Percentiles rank a stretch among this genome's conserved stretches.
These are phyloP conservation scores for Phyllotreta striolata DNA, from an alignment of 2,888 invertebrate species.

Conservation along the genomic window DNA sequence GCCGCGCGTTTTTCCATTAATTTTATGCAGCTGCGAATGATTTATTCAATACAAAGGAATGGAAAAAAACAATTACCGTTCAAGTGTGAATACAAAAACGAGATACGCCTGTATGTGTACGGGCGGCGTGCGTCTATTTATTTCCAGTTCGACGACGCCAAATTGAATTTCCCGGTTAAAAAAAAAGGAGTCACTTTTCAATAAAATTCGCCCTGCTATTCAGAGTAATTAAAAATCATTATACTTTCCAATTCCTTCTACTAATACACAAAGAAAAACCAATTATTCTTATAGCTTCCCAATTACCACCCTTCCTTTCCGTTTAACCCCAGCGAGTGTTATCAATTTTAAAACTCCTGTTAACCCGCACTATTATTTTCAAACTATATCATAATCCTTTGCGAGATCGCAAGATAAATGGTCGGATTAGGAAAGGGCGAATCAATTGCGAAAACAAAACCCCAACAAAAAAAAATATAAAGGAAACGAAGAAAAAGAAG, in stretches of 20 bases:
- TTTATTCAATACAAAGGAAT: constrained; percentile 26
- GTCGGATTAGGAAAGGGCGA: constrained; percentile 15
- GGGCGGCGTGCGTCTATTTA: constrained; percentile 26
- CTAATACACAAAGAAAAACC: no score
- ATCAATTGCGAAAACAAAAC: constrained; percentile 33
- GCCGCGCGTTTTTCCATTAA: constrained; percentile 3
- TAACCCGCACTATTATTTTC: no score
- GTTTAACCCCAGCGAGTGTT: no score
- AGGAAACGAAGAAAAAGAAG: constrained; percentile 16
- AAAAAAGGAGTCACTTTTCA: constrained; percentile 12
- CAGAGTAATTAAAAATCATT: no score
- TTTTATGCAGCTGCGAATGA: constrained; percentile 30
- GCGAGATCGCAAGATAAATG: neutral
- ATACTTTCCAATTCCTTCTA: no score
- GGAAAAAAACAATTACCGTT: constrained; percentile 28
- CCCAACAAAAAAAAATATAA: constrained; percentile 22
- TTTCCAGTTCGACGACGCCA: constrained; percentile 26
- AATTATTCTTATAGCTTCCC: no score
- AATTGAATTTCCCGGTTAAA: constrained; percentile 14
- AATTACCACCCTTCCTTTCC: no score
- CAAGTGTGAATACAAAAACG: constrained; percentile 27
- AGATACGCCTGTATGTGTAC: constrained; percentile 9
- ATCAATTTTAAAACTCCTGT: no score
- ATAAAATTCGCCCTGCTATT: neutral
- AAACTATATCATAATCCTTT: no score